Conservation (phyloP, 2,888 invertebrate genomes). For the Apeira syringaria region DNA sequence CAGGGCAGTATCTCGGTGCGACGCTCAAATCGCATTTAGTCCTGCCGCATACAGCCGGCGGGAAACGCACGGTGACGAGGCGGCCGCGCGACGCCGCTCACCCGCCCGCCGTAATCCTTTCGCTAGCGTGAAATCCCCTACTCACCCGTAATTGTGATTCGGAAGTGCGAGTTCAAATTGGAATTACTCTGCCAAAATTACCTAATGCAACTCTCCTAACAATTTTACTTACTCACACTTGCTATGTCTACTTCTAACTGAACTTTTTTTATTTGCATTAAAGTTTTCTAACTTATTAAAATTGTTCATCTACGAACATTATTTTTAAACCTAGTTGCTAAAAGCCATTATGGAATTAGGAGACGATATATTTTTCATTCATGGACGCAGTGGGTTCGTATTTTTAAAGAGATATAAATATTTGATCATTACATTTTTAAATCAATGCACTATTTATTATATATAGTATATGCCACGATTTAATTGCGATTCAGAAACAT, state of each 20-base stretch:
- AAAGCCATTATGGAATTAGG: slow-evolving; percentile 70
- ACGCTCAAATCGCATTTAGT: slow-evolving; percentile 69
- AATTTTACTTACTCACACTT: not conserved
- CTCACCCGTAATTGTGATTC: slow-evolving; percentile 2
- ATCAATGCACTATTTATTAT: not conserved
- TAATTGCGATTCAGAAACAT: too few relatives aligned
- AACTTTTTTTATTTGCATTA: too few relatives aligned
- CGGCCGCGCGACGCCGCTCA: slow-evolving; percentile 20
- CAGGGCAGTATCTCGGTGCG: slow-evolving; percentile 54
- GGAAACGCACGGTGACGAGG: slow-evolving; percentile 55
- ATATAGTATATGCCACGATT: not conserved
- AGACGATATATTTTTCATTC: slow-evolving; percentile 65
- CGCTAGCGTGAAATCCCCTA: slow-evolving; percentile 4
- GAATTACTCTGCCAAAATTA: not conserved
- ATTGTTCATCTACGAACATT: not conserved
- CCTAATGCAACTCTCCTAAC: not conserved
- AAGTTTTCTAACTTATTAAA: too few relatives aligned
- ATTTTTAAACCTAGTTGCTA: not conserved
- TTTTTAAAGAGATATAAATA: slow-evolving; percentile 32
- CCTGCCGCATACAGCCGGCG: slow-evolving; percentile 45
- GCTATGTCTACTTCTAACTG: too few relatives aligned
- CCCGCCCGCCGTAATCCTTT: not conserved
- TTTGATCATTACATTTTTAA: slow-evolving; percentile 13
- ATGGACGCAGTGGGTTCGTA: slow-evolving; percentile 74
- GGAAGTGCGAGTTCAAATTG: too few relatives aligned